Percentiles rank a stretch among this genome's conserved stretches.
These are phyloP conservation scores for Papilio polyxenes DNA, from an alignment of 1,140 invertebrate species.

Conservation along the genomic window DNA sequence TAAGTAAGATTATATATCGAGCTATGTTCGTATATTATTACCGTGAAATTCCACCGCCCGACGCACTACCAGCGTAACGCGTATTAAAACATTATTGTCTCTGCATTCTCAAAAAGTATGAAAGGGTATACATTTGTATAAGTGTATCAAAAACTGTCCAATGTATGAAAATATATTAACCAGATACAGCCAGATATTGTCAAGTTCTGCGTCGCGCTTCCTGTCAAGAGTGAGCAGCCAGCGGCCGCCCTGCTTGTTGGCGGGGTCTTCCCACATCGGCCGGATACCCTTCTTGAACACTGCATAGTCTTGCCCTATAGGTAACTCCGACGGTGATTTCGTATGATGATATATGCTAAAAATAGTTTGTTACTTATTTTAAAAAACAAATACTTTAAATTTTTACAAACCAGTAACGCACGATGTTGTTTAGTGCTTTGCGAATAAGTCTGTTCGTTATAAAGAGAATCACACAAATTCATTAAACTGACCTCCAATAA, in stretches of 20 bases:
- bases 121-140: background rate
- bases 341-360: conserved; percentile 96
- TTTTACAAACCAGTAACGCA: background rate
- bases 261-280: conserved; percentile 98
- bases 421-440: no score
- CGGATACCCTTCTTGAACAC: conserved; percentile 96
- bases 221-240: conserved; percentile 95
- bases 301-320: conserved; percentile 94
- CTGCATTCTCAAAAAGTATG: background rate
- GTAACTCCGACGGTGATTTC: conserved; percentile 92
- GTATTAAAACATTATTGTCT: background rate
- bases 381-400: background rate
- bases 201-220: conserved; percentile 88
- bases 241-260: conserved; percentile 91
- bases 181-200: conserved; percentile 96
- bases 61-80: no score
- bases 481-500: conserved; percentile 93
- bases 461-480: background rate
- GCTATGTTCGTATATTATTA: no score
- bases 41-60: no score
- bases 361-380: conserved; percentile 32
- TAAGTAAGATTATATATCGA: no score
- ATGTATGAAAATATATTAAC: conserved; percentile 79
- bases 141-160: background rate
- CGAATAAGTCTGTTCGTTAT: no score